phyloP scores from a whole-genome alignment of 2,113 vertebrate genomes.

The Pampusana beccarii region DNA sequence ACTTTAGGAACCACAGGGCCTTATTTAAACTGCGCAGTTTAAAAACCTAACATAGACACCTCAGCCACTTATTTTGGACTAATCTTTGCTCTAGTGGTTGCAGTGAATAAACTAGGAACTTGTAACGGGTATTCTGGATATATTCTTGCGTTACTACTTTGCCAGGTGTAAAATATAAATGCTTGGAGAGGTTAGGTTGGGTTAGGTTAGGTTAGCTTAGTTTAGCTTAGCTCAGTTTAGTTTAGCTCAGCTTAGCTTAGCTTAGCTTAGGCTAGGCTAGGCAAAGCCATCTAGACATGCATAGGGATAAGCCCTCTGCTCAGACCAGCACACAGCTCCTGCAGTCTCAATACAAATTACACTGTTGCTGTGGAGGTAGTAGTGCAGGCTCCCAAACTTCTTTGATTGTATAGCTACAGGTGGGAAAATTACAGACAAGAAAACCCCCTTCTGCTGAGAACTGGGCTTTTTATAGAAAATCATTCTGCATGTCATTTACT shows the following conservation, averaged over 20 bases:
- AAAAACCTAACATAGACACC: not conserved
- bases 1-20: not conserved
- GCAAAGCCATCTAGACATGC: not conserved
- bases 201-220: accelerated
- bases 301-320: not conserved
- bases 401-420: not conserved
- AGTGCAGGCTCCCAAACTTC: not conserved
- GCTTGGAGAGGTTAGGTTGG: not conserved
- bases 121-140: not conserved
- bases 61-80: not conserved
- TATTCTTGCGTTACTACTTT: not conserved
- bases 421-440: not conserved
- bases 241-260: too few relatives aligned
- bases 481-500: not conserved
- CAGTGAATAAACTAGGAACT: not conserved
- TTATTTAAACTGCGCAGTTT: not conserved
- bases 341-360: accelerated
- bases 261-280: not conserved
- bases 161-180: not conserved
- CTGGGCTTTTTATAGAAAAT: not conserved
- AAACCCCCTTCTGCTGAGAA: not conserved
- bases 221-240: not conserved
- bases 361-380: not conserved
- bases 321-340: not conserved
- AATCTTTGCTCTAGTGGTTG: not conserved